phyloP scores from a whole-genome alignment of 2,888 invertebrate species.

The Oscheius sp. region DNA sequence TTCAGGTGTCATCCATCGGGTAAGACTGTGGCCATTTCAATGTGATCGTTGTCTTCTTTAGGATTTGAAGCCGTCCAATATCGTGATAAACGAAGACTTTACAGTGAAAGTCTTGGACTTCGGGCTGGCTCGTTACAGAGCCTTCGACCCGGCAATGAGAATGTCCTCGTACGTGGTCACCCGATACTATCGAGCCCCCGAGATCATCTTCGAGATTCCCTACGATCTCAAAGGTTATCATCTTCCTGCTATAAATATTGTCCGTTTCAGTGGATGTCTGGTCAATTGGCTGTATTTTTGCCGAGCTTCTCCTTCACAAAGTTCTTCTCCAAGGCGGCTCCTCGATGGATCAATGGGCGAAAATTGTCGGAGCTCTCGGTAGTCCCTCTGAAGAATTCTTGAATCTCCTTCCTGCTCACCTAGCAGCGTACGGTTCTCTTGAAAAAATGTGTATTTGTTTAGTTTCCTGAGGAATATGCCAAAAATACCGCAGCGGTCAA shows the following conservation, averaged over 20 bases:
- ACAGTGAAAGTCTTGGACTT: slow-evolving; percentile 99
- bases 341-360: slow-evolving; percentile 72
- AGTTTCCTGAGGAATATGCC: slow-evolving; percentile 41
- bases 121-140: slow-evolving; percentile 91
- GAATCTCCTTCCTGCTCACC: slow-evolving; percentile 60
- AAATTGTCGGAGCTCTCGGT: slow-evolving; percentile 68
- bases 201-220: slow-evolving; percentile 86
- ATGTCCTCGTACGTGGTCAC: slow-evolving; percentile 92
- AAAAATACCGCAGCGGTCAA: neutral
- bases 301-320: slow-evolving; percentile 97
- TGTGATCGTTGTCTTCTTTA: neutral
- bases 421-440: slow-evolving; percentile 41
- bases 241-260: neutral
- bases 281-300: slow-evolving; percentile 87
- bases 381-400: slow-evolving; percentile 61
- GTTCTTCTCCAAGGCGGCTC: slow-evolving; percentile 94
- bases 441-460: neutral
- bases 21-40: slow-evolving; percentile 31
- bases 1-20: slow-evolving; percentile 80
- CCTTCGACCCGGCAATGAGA: slow-evolving; percentile 84
- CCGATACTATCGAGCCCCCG: slow-evolving; percentile 96
- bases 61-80: slow-evolving; percentile 79
- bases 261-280: slow-evolving; percentile 68
- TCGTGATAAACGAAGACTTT: slow-evolving; percentile 99
- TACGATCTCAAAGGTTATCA: slow-evolving; percentile 88